Evolutionary conservation across 2,797 vertebrate genomes (phyloP).

Genomic region (Fistularia commersonii): DNA sequence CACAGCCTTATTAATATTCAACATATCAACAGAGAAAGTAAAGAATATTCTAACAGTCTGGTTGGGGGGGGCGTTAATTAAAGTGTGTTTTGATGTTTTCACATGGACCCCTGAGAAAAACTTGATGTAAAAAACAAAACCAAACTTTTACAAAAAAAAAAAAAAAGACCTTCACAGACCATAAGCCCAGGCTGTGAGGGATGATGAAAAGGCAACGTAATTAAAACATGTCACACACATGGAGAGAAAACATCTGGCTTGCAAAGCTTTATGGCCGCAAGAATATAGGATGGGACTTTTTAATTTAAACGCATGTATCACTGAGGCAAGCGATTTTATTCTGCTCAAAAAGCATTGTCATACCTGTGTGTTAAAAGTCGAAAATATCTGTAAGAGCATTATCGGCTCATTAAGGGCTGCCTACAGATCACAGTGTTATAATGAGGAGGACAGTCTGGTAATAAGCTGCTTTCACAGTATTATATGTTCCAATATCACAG

Average conservation of each 20-base stretch:
- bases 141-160: constrained; percentile 32
- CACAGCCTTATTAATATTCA: constrained; percentile 26
- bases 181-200: constrained; percentile 33
- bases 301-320: constrained; percentile 7
- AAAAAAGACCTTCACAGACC: constrained; percentile 50
- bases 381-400: constrained; percentile 48
- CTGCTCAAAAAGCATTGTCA: constrained; percentile 30
- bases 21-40: constrained; percentile 35
- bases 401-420: constrained; percentile 56
- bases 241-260: constrained; percentile 35
- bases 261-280: constrained; percentile 20
- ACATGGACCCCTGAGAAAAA: constrained; percentile 42
- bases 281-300: constrained; percentile 19
- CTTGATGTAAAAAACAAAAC: background rate
- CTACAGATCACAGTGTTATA: constrained; percentile 54
- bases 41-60: constrained; percentile 60
- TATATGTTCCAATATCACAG: constrained; percentile 39
- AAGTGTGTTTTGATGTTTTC: constrained; percentile 65
- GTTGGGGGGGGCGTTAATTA: constrained; percentile 46
- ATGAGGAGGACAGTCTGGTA: constrained; percentile 47
- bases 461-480: constrained; percentile 57
- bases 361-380: constrained; percentile 57
- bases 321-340: constrained; percentile 16
- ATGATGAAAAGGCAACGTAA: constrained; percentile 40
- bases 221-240: constrained; percentile 30